These are phyloP conservation scores for Ophion obscuratus DNA, from an alignment of 2,888 invertebrate genomes.

Conservation along the genomic window DNA sequence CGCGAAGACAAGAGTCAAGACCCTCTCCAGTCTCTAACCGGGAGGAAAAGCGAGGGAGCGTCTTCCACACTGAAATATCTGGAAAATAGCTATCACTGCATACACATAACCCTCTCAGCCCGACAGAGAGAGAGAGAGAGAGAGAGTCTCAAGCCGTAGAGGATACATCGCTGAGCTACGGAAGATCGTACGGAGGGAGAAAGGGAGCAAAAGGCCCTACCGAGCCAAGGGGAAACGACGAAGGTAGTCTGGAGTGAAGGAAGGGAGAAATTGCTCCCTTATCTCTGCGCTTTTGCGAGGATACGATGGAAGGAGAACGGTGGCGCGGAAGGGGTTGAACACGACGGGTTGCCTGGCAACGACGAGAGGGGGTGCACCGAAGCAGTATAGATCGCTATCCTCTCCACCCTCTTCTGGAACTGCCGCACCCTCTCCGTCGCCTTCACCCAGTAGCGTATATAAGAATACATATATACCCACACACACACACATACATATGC, in stretches of 20 bases:
- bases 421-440: constrained; percentile 63
- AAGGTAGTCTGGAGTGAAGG: constrained; percentile 64
- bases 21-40: constrained; percentile 3
- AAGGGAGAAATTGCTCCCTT: constrained; percentile 79
- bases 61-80: constrained; percentile 11
- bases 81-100: constrained; percentile 46
- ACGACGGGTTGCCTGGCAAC: constrained; percentile 79
- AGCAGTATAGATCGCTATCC: constrained; percentile 81
- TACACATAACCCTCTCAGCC: constrained; percentile 29
- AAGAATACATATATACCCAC: constrained; percentile 8
- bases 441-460: constrained; percentile 37
- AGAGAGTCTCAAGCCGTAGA: constrained; percentile 36
- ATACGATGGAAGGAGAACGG: constrained; percentile 65
- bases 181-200: constrained; percentile 44
- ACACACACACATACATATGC: background rate
- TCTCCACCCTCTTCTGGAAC: constrained; percentile 60
- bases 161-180: constrained; percentile 32
- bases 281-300: constrained; percentile 76
- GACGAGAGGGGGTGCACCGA: constrained; percentile 75
- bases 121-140: constrained; percentile 2
- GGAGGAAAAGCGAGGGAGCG: constrained; percentile 24
- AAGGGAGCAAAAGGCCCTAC: constrained; percentile 41
- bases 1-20: constrained; percentile 50
- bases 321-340: constrained; percentile 75
- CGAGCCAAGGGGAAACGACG: constrained; percentile 68